phyloP scores from a whole-genome alignment of 2,113 vertebrate species.

The Glareola pratincola region DNA sequence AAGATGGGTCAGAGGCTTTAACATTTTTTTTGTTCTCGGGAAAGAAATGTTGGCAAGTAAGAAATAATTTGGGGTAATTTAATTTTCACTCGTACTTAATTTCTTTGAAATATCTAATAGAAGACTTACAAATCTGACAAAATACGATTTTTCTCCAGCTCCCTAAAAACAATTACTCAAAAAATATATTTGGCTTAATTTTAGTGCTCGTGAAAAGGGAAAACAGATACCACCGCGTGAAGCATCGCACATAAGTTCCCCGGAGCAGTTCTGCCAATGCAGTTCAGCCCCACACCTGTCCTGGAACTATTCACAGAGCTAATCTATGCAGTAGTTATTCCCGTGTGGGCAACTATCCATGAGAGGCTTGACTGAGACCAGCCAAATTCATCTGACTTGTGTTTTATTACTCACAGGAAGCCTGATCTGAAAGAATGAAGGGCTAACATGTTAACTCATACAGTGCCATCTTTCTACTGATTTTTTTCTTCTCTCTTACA shows the following conservation, averaged over 20 bases:
- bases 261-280: not conserved
- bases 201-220: not conserved
- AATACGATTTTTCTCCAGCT: not conserved
- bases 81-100: not conserved
- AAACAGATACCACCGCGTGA: not conserved
- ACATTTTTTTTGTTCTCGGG: not conserved
- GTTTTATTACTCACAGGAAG: conserved; percentile 50
- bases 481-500: not conserved
- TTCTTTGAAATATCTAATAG: not conserved
- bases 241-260: not conserved
- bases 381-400: conserved; percentile 33
- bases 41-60: not conserved
- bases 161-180: not conserved
- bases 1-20: not conserved
- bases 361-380: conserved; percentile 34
- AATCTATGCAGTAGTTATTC: conserved; percentile 24
- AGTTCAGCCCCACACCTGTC: conserved; percentile 41
- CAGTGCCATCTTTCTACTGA: not conserved
- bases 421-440: conserved; percentile 24
- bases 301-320: conserved; percentile 35
- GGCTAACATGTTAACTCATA: conserved; percentile 31
- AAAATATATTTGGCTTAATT: not conserved
- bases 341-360: conserved; percentile 15
- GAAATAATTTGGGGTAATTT: not conserved
- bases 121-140: not conserved